Conservation (phyloP, 2,113 vertebrate genomes). For the Leiothrix lutea region DNA sequence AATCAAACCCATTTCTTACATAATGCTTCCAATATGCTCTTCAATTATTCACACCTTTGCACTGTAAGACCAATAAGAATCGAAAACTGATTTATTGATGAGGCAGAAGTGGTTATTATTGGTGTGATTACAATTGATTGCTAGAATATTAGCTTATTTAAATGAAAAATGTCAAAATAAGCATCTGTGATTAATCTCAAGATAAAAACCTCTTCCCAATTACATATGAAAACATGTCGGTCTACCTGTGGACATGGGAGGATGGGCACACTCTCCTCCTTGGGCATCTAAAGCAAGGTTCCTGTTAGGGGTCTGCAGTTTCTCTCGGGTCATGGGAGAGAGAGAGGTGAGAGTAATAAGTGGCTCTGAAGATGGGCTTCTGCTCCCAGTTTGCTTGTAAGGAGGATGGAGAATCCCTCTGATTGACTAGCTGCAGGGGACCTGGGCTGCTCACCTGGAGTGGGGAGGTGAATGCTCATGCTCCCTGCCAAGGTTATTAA, state of each 20-base stretch:
- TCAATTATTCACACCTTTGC: background rate
- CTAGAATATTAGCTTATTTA: background rate
- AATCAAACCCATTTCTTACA: background rate
- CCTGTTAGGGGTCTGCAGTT: background rate
- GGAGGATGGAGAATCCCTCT: background rate
- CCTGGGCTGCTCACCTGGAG: background rate
- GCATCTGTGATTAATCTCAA: background rate
- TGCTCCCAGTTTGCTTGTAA: background rate
- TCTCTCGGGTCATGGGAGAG: background rate
- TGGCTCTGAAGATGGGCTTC: background rate
- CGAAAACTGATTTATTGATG: background rate
- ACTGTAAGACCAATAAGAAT: background rate
- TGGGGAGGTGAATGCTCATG: background rate
- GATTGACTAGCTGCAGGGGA: background rate
- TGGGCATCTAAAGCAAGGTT: background rate
- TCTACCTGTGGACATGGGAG: fast-evolving
- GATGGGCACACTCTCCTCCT: background rate
- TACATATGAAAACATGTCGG: background rate
- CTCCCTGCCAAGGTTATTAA: background rate
- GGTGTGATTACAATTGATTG: background rate
- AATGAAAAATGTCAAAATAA: background rate
- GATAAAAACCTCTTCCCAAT: background rate
- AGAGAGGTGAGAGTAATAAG: background rate
- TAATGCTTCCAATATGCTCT: background rate
- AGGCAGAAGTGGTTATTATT: background rate